Base-by-base conservation (phyloP, 2,113 vertebrate species). In the Dromaius novaehollandiae region DNA sequence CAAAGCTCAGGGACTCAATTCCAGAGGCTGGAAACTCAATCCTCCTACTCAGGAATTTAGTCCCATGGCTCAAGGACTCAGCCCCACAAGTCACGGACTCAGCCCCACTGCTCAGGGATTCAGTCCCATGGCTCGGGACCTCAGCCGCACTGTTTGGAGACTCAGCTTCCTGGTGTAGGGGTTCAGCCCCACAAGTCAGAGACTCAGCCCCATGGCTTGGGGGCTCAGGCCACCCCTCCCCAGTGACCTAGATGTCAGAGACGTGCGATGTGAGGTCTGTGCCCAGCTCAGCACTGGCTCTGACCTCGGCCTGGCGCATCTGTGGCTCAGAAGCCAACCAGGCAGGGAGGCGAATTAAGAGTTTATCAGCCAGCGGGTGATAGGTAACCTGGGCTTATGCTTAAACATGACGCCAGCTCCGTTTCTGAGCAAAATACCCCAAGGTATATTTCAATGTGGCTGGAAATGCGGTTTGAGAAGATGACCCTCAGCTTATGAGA, bases 401-500 rank as follows among this genome's bases (percentile, higher is more conserved):
- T 89, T 20, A 46, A 75, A 34, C 2, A 0, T 48, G 66, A 58
- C 20, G 7, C 16, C 48, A 78, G 36, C 93, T 55, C 58, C 25
- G 32, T 50, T 46, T 86, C 40, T 50, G 89, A 88, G 83, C 74
- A 64, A 74, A 92, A 71, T 10, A n/a, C 19, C 30, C 40, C 51
- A 77, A 55, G 15, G 75, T 21, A 82, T 55, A 4, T 76, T 74
- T 36, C 78, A 4, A 60, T 13, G 80, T 8, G 6, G 77, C 89
- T 73, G 82, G 85, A 87, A 93, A 85, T 30, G 3, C 4, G 93
- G 81, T 93, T 74, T 82, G 89, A 19, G 46, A 92, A 82, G 73
- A 69, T 28, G 93, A 66, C 88, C 92, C 30, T 92, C 90, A 94
- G 96, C 95, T 95, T 73, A 58, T 65, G 65, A 79, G 77, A 82